Conservation (phyloP, 2,888 invertebrate genomes). For the Ectropis crepuscularia region DNA sequence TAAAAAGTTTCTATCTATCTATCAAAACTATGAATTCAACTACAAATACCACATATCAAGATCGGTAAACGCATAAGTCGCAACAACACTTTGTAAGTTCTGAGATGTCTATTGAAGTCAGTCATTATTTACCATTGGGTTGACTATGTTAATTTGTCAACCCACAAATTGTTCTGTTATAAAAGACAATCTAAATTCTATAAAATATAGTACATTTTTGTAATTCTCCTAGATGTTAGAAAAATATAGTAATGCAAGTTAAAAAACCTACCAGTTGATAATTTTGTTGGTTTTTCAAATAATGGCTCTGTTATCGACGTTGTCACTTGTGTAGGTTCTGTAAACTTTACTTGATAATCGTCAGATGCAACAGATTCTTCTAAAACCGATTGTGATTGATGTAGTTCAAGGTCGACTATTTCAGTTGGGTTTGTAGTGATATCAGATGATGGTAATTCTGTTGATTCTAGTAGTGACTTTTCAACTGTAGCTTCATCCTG, state of each 20-base stretch:
- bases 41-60: too few species aligned
- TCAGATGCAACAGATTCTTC: neutral
- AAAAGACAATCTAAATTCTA: too few species aligned
- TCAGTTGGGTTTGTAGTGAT: conserved; percentile 4
- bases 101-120: too few species aligned
- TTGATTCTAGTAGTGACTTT: conserved; percentile 1
- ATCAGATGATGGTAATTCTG: neutral
- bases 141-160: too few species aligned
- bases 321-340: neutral
- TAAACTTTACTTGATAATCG: neutral
- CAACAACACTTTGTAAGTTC: too few species aligned
- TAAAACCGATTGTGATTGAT: neutral
- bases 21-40: too few species aligned
- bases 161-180: too few species aligned
- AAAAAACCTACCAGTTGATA: conserved; percentile 13
- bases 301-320: neutral
- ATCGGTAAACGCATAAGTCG: too few species aligned
- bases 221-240: neutral
- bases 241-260: neutral
- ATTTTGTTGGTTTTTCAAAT: neutral
- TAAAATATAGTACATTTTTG: too few species aligned
- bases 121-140: too few species aligned
- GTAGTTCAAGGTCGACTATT: neutral
- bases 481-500: neutral
- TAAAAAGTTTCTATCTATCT: too few species aligned